A percentile compares a stretch with the other conserved stretches of the same genome.
Conservation (phyloP, 2,888 invertebrate species). For the Heteropelma amictum region DNA sequence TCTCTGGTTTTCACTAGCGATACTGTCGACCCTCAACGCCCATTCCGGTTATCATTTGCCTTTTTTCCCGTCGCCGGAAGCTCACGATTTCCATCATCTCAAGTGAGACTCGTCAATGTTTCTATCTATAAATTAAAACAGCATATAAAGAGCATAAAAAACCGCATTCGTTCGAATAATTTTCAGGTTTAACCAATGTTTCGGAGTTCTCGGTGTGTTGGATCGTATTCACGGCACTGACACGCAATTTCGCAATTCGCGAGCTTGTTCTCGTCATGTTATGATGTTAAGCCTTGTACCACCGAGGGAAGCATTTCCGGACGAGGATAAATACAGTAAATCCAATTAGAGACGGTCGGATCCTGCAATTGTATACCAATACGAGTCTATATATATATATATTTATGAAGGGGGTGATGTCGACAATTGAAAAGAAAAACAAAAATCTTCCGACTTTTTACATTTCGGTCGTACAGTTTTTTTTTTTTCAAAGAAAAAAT, state of each 20-base stretch:
- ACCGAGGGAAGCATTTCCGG: slow-evolving; percentile 84
- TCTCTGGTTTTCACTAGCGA: slow-evolving; percentile 90
- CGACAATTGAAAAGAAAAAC: too few species aligned
- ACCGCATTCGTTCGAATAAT: background rate
- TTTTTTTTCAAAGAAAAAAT: too few species aligned
- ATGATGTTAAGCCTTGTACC: slow-evolving; percentile 85
- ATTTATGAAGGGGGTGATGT: too few species aligned
- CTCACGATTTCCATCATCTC: slow-evolving; percentile 92
- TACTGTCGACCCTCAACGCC: slow-evolving; percentile 87
- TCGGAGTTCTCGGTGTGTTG: slow-evolving; percentile 88
- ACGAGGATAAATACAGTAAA: slow-evolving; percentile 77
- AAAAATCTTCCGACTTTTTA: too few species aligned
- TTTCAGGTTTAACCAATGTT: slow-evolving; percentile 89
- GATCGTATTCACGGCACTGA: slow-evolving; percentile 92
- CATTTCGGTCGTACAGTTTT: too few species aligned
- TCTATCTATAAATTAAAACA: background rate
- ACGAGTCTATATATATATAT: background rate
- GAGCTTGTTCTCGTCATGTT: slow-evolving; percentile 85
- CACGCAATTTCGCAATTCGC: slow-evolving; percentile 85
- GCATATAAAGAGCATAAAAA: background rate
- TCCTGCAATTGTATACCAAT: background rate
- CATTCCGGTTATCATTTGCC: slow-evolving; percentile 93
- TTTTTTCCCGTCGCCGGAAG: slow-evolving; percentile 90
- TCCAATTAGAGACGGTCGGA: slow-evolving; percentile 65
- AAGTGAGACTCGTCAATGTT: slow-evolving; percentile 81